phyloP scores from a whole-genome alignment of 2,113 vertebrate species.

The Pipra filicauda region DNA sequence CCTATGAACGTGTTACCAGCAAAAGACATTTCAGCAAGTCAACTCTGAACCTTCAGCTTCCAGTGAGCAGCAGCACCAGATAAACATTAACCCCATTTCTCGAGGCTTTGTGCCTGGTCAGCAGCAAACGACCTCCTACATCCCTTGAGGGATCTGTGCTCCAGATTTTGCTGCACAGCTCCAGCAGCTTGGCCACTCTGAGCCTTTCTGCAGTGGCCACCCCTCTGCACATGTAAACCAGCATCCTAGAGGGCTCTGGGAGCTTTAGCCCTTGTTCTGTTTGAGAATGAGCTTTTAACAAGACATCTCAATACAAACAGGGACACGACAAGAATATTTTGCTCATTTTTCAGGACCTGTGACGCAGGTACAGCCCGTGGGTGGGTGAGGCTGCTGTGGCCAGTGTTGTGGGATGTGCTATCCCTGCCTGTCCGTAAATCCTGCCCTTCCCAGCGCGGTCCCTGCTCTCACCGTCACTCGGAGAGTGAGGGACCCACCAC shows the following conservation, averaged over 20 bases:
- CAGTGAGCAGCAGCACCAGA: neutral
- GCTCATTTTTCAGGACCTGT: accelerated
- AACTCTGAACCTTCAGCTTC: neutral
- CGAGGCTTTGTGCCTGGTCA: neutral
- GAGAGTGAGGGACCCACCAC: accelerated
- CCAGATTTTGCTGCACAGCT: neutral
- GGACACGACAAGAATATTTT: accelerated
- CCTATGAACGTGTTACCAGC: accelerated
- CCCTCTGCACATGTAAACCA: accelerated
- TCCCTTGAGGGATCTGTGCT: accelerated
- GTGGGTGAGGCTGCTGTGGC: too few species aligned
- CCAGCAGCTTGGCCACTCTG: neutral
- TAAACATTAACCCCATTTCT: constrained; percentile 5
- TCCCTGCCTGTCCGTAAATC: accelerated
- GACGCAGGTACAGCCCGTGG: accelerated
- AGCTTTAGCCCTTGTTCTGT: accelerated
- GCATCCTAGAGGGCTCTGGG: accelerated
- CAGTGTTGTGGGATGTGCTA: accelerated
- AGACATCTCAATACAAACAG: accelerated
- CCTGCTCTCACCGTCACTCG: accelerated
- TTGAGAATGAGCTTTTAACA: accelerated
- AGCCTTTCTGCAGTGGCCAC: accelerated
- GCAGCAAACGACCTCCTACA: accelerated
- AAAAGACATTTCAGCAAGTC: neutral
- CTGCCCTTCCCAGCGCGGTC: accelerated